Evolutionary conservation across 2,797 vertebrate genomes (phyloP).

Genomic region (Myripristis murdjan): DNA sequence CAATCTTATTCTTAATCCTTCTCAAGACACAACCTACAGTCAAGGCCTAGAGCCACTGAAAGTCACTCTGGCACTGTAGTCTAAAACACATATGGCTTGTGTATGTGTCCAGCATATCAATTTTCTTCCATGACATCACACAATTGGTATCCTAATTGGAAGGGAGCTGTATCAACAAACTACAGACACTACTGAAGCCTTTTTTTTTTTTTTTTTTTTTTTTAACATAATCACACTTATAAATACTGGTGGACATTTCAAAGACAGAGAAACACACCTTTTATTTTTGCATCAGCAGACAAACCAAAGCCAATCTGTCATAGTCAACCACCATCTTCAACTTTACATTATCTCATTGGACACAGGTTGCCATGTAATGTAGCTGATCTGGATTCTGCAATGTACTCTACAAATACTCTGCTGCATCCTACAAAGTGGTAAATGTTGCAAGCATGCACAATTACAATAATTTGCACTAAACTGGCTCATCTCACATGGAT

Average conservation of each 20-base stretch:
- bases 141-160: slow-evolving; percentile 49
- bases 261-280: slow-evolving; percentile 61
- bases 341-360: slow-evolving; percentile 78
- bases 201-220: slow-evolving; percentile 5
- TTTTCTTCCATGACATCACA: slow-evolving; percentile 73
- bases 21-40: slow-evolving; percentile 41
- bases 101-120: slow-evolving; percentile 71
- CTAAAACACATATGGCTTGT: slow-evolving; percentile 65
- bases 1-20: slow-evolving; percentile 52
- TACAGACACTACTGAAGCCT: slow-evolving; percentile 41
- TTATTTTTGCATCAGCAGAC: slow-evolving; percentile 63
- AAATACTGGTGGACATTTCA: slow-evolving; percentile 43
- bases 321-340: slow-evolving; percentile 75
- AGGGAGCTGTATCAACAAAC: slow-evolving; percentile 59
- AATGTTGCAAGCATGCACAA: slow-evolving; percentile 55
- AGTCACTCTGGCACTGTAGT: slow-evolving; percentile 48
- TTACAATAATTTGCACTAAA: slow-evolving; percentile 26
- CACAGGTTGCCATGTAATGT: slow-evolving; percentile 54
- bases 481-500: slow-evolving; percentile 17
- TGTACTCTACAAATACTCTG: slow-evolving; percentile 38
- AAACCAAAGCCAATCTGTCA: slow-evolving; percentile 70
- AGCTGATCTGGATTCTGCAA: slow-evolving; percentile 65
- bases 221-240: slow-evolving; percentile 33
- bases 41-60: slow-evolving; percentile 54
- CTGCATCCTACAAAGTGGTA: slow-evolving; percentile 62